Evolutionary conservation across 1,140 invertebrate species (phyloP), one percentile per base, ranked within the genome.

Genomic region (Zaprionus capensis): DNA sequence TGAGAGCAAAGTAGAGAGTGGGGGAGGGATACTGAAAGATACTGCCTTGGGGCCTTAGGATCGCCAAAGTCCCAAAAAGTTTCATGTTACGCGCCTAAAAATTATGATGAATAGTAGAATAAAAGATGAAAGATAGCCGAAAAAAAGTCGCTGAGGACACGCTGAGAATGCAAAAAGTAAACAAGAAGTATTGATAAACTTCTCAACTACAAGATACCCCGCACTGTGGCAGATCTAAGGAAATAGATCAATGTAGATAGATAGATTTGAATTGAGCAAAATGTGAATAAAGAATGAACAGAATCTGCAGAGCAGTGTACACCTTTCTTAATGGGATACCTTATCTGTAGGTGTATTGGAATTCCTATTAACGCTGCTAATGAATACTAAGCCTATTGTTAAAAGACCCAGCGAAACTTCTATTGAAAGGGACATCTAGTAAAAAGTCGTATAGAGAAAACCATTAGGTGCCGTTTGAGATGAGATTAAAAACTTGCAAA

Each of bases 81-180:
- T 70, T 71, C 51, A 11, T 56, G 59, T 38, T 71, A 51, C 68
- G 38, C 59, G 68, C 68, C 59, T n/a, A 44, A 64, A 64, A 63
- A 38, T 63, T 34, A 38, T 63, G 68, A 34, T 44, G 38, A 71
- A 70, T 62, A 55, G 22, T 55, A 34, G 49, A 61, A 65, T 66
- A 51, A 20, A 51, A 17, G 9, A 17, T 14, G 36, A 38, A 15
- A 38, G 36, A 15, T 14, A 15, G 14, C 14, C 12, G 14, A 38
- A 5, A 12, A 38, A 15, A 38, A 38, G 34, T 38, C 36, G 14
- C 36, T 38, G n/a, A 46, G 41, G n/a, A 44, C 41, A 44, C n/a
- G 41, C 15, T 17, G 15, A 17, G n/a, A 15, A 5, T 17, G 41
- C 41, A 17, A 9, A 44, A 17, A 44, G 41, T 7, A 17, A 5